Evolutionary conservation across 2,888 invertebrate species (phyloP), one percentile per base, ranked within the genome.

Genomic region (Tachina lurida): DNA sequence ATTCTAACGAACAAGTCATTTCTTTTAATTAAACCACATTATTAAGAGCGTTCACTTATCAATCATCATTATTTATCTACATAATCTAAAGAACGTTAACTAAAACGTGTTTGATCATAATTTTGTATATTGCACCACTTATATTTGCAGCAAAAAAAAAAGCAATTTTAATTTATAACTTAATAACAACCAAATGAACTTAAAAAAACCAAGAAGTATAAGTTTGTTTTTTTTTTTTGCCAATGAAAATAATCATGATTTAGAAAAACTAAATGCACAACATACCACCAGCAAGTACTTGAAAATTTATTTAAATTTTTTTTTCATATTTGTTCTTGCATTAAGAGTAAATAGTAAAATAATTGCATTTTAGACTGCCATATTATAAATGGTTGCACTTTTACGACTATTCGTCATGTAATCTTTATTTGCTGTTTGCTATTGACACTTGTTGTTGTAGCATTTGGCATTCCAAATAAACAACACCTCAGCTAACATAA

Each of bases 331-430:
- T 22, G 1, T 22, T 5, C 7, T 31, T 31, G 7, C 31, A 45
- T 56, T 56, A n/a, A 15, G 15, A 39, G n/a, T 60, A 70, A 76
- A 56, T 70, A 65, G 63, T 75, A 52, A 67, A 65, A 65, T 85
- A 78, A 82, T 85, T 85, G 54, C 78, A 75, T 82, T 70, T 82
- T 9, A 47, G 70, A 65, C 31, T 70, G 82, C 60, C 77, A 77
- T 71, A 31, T 31, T 31, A 82, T 62, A 71, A 47, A 82, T 75
- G 58, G 22, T 52, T n/a, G 45, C 63, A 65, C 54, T 54, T 84
- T 74, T 85, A 82, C 79, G 75, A 78, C 78, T 78, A 68, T 82
- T 85, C 78, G 85, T 82, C 85, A 82, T 85, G 82, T 85, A 82
- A 85, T 78, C 74, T 70, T 70, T 77, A 77, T 70, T 76, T 70